Evolutionary conservation across 1,140 invertebrate species (phyloP), one percentile per base, ranked within the genome.

Genomic region (Halesus radiatus): DNA sequence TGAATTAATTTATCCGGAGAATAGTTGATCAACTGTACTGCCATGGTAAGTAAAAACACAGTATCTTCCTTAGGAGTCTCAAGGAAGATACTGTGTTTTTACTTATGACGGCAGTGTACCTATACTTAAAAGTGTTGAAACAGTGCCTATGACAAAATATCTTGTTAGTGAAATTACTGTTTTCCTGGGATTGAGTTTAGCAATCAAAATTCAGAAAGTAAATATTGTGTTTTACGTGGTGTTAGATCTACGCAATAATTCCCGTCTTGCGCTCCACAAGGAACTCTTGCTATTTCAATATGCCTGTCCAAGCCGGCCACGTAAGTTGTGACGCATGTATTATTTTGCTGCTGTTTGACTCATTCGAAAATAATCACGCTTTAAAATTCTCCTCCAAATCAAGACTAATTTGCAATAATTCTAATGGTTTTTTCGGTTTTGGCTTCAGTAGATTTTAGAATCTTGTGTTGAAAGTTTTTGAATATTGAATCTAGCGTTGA

Each of bases 211-310:
- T 32, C 62, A 5, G 26, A 53, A 16, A 54, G 45, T 73, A 54
- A 73, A 73, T 73, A 13, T 73, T 15, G 23, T 73, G 37, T 45
- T 45, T 73, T 73, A 52, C 32, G 37, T 75, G 72, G 16, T 68
- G 26, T 78, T 53, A 83, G 81, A 83, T 83, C 68, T 80, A 80
- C 74, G 56, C 78, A 29, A 50, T 83, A 60, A 78, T 80, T 23
- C 81, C 81, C 5, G 70, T 66, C 1, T 83, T 83, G 32, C 68
- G 79, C 29, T 78, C 81, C 15, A 52, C 74, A 22, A 76, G 70
- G 62, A 60, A 78, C 56, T 77, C 74, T 70, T 80, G 79, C 60
- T 83, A 83, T 83, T 83, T 83, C 79, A 83, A 83, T 83, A 77
- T 83, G 79, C 81, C 81, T 23, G 73, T 83, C 6, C 74, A 83